These are phyloP conservation scores for Paraplagusia blochii DNA, from an alignment of 2,113 vertebrate genomes.

Conservation along the genomic window DNA sequence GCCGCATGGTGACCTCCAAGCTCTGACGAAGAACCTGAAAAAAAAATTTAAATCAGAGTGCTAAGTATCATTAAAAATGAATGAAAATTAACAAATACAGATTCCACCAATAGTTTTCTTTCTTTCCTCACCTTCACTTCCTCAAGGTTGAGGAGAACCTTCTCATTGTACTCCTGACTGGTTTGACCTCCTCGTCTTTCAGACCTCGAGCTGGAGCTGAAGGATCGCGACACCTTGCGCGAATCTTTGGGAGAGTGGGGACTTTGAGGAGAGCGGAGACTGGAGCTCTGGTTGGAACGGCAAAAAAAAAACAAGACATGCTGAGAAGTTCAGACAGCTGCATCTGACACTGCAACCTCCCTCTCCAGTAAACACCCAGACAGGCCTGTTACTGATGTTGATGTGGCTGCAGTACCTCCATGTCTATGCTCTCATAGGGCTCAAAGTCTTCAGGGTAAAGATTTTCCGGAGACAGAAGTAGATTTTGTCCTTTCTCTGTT, in stretches of 20 bases:
- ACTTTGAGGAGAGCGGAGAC: conserved; percentile 49
- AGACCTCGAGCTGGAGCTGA: conserved; percentile 46
- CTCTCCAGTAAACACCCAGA: conserved; percentile 43
- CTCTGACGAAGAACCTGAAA: conserved; percentile 81
- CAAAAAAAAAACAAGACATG: conserved; percentile 44
- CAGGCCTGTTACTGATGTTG: conserved; percentile 29
- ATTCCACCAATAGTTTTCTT: neutral
- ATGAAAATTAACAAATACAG: conserved; percentile 20
- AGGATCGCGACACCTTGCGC: conserved; percentile 43
- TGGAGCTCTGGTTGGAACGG: conserved; percentile 52
- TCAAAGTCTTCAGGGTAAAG: conserved; percentile 85
- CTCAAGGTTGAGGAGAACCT: conserved; percentile 77
- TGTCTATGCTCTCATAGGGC: conserved; percentile 68
- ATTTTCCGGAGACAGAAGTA: conserved; percentile 77
- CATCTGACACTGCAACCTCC: conserved; percentile 51
- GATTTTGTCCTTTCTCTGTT: conserved; percentile 78
- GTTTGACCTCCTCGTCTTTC: conserved; percentile 51
- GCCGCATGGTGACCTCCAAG: conserved; percentile 76
- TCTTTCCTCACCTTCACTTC: conserved; percentile 77
- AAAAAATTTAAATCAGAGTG: conserved; percentile 18
- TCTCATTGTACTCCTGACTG: conserved; percentile 67
- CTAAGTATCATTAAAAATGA: neutral
- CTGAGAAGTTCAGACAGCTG: conserved; percentile 57
- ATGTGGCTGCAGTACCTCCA: conserved; percentile 67
- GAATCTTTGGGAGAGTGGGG: conserved; percentile 48